Conservation (phyloP, 2,797 vertebrate genomes). For the Diceros bicornis region DNA sequence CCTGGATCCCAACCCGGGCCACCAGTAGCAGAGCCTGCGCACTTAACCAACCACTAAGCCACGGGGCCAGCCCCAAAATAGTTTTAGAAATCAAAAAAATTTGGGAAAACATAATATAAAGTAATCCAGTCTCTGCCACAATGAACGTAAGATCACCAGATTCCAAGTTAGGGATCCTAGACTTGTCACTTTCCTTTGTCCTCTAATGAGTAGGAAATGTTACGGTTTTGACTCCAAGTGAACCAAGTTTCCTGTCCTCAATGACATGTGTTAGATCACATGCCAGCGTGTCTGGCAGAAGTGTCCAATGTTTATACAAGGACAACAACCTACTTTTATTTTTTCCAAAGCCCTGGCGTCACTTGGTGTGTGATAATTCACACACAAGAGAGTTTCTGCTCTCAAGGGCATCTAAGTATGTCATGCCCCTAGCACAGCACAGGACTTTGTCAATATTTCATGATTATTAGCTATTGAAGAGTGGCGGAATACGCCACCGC, state of each 20-base stretch:
- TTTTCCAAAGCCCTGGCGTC: not conserved
- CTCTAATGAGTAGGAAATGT: not conserved
- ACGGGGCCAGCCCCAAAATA: not conserved
- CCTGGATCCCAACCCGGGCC: too few species aligned
- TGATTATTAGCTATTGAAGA: not conserved
- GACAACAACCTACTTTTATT: not conserved
- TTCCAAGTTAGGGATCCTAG: not conserved
- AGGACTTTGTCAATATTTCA: not conserved
- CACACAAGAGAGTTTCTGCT: not conserved
- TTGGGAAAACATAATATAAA: not conserved
- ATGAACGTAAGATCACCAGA: not conserved
- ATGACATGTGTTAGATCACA: not conserved
- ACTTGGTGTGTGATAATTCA: not conserved
- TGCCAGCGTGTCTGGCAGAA: not conserved
- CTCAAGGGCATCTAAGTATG: not conserved
- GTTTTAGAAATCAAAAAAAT: not conserved
- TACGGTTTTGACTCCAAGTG: not conserved
- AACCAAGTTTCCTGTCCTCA: not conserved
- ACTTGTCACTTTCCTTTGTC: not conserved
- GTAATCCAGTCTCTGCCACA: not conserved
- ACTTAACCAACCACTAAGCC: too few species aligned
- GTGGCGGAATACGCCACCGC: too few species aligned
- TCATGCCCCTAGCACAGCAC: not conserved
- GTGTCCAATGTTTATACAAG: not conserved
- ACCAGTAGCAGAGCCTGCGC: too few species aligned